phyloP scores from a whole-genome alignment of 2,113 vertebrate species.

The Saccopteryx leptura region DNA sequence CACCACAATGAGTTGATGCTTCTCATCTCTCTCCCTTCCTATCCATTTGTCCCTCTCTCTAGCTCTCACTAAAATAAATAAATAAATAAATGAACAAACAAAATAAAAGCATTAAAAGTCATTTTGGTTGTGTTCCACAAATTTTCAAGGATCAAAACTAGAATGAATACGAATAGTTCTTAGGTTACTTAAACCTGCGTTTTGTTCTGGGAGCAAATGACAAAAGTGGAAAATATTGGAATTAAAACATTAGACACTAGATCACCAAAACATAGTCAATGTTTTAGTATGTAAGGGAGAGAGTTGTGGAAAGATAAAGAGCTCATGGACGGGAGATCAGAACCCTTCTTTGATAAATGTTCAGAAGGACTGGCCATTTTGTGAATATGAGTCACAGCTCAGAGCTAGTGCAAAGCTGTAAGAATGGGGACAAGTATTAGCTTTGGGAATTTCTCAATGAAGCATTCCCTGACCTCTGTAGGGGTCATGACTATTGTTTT shows the following conservation, averaged over 20 bases:
- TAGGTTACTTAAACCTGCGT: neutral
- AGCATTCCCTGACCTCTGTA: neutral
- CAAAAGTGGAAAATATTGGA: neutral
- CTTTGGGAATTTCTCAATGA: neutral
- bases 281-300: neutral
- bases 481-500: neutral
- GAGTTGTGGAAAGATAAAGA: neutral
- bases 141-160: neutral
- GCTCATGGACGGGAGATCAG: neutral
- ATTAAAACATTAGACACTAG: neutral
- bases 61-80: too few species aligned
- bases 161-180: neutral
- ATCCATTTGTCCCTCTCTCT: too few species aligned
- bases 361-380: neutral
- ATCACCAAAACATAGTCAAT: neutral
- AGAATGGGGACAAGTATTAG: neutral
- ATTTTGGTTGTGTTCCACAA: constrained; percentile 2
- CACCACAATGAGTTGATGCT: too few species aligned
- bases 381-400: neutral
- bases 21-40: too few species aligned
- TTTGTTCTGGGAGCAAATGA: constrained; percentile 19
- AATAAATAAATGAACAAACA: too few species aligned
- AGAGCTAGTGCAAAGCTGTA: neutral
- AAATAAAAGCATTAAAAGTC: neutral
- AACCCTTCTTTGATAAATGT: neutral